Evolutionary conservation across 2,797 vertebrate genomes (phyloP), one percentile per base, ranked within the genome.

Genomic region (Danio jaintianensis): DNA sequence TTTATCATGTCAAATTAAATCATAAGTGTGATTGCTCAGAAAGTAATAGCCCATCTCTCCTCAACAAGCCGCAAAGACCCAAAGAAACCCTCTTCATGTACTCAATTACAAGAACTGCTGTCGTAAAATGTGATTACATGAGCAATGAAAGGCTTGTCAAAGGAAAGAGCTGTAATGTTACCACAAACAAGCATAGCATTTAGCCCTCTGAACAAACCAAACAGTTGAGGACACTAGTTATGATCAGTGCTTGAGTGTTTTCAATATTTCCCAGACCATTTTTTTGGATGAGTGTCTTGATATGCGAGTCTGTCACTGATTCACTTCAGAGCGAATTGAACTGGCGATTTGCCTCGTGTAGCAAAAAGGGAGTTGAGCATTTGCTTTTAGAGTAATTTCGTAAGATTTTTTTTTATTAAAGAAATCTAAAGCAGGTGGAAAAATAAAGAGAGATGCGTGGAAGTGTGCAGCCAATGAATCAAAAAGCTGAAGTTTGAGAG

Each of bases 401-500:
- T 85, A 78, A 77, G 87, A 48, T 89, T 82, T 81, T 87, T 90
- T 85, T 89, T 86, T 86, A 92, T 93, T 93, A 91, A 93, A 91
- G 85, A 92, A 91, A 89, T 86, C 63, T 83, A 86, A 88, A 86
- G 22, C n/a, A 89, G 89, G 89, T 29, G 92, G 91, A 86, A 70
- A 88, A 90, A 89, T 52, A 71, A 55, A 67, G 6, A 48, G 85
- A 87, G 12, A 10, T 87, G 75, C 86, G 84, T 87, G 84, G 29
- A 47, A 78, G 22, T 7, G 12, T 55, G 56, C 20, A 15, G 75
- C 81, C 89, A 80, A 82, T 85, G 88, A 86, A 90, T 92, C 86
- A 91, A 93, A 92, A 89, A 93, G 89, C 88, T 92, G 92, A 93
- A 91, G 85, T 91, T 87, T 95, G 93, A 94, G 88, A 91, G 63